Evolutionary conservation across 2,888 invertebrate genomes (phyloP), one percentile per base, ranked within the genome.

Genomic region (Mimas tiliae): DNA sequence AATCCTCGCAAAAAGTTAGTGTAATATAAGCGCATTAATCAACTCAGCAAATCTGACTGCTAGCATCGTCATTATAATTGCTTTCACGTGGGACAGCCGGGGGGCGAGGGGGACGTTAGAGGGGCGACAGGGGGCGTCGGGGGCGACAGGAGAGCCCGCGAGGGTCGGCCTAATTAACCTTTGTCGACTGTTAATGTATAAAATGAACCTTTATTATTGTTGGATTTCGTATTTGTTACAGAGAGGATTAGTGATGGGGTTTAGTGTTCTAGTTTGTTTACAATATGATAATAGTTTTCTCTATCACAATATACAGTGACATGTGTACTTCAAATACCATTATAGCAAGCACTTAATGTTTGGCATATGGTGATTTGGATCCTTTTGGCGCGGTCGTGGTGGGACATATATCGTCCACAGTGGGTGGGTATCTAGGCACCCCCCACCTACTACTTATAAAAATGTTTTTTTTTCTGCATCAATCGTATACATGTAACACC

Each of bases 131-230:
- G 71, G 72, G 16, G 47, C 52, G 53, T 50, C 64, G 68, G 55
- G 72, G 64, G 63, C 69, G 64, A 75, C 14, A 38, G 14, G 14
- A 52, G 55, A 42, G 58, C 58, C 58, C 58, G 58, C 58, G 58
- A 71, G 68, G 67, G 63, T 62, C 34, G 62, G 67, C 69, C 81
- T 86, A 84, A 86, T 86, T 85, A 85, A 85, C 86, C 85, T 83
- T 74, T 78, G 81, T 77, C 64, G 64, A 58, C 64, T 64, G 53
- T 55, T 63, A 64, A 64, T 64, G 64, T 55, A 47, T 42, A 47
- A 53, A 53, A 64, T 53, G 51, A 52, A 64, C 64, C 45, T 42
- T 42, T 64, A 64, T 64, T 64, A 53, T 55, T 64, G 64, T 51
- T 51, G 52, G 52, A 52, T 52, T 52, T 52, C 21, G 33, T 11